Evolutionary conservation across 2,888 invertebrate species (phyloP).

Genomic region (Caenorhabditis sp.): DNA sequence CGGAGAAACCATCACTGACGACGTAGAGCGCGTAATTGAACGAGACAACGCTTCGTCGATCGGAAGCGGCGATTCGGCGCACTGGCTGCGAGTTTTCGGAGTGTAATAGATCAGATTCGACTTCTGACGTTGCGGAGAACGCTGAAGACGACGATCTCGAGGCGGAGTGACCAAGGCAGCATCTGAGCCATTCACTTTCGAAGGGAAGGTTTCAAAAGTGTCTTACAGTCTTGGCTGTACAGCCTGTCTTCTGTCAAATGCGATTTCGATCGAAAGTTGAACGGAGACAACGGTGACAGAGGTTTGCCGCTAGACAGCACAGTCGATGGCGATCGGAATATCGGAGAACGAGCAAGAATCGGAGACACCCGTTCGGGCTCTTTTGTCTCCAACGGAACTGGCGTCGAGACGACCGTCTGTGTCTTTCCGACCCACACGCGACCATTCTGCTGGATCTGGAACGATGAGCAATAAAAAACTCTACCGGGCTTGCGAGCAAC

Average conservation of each 20-base stretch:
- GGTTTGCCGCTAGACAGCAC: not conserved
- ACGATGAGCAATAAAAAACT: too few relatives aligned
- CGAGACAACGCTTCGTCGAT: too few relatives aligned
- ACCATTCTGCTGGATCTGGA: conserved; percentile 34
- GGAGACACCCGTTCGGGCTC: conserved; percentile 25
- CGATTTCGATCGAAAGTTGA: conserved; percentile 45
- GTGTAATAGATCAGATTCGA: conserved; percentile 45
- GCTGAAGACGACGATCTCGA: conserved; percentile 19
- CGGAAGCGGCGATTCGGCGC: too few relatives aligned
- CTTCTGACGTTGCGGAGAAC: not conserved
- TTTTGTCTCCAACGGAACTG: conserved; percentile 10
- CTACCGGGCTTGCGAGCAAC: too few relatives aligned
- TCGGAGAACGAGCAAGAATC: conserved; percentile 29
- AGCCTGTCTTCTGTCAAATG: conserved; percentile 34
- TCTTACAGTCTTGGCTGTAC: conserved; percentile 34
- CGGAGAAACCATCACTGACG: conserved; percentile 15
- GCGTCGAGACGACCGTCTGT: conserved; percentile 20
- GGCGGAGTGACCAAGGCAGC: conserved; percentile 41
- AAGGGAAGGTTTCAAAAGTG: not conserved
- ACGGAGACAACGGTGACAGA: conserved; percentile 5
- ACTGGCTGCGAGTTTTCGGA: too few relatives aligned
- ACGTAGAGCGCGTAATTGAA: conserved; percentile 17
- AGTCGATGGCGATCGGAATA: conserved; percentile 25
- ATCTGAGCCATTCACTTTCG: too few relatives aligned
- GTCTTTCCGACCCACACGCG: conserved; percentile 45